Percentiles rank a stretch among this genome's conserved stretches.
phyloP scores from a whole-genome alignment of 1,140 invertebrate species.

The Bombus turneri region DNA sequence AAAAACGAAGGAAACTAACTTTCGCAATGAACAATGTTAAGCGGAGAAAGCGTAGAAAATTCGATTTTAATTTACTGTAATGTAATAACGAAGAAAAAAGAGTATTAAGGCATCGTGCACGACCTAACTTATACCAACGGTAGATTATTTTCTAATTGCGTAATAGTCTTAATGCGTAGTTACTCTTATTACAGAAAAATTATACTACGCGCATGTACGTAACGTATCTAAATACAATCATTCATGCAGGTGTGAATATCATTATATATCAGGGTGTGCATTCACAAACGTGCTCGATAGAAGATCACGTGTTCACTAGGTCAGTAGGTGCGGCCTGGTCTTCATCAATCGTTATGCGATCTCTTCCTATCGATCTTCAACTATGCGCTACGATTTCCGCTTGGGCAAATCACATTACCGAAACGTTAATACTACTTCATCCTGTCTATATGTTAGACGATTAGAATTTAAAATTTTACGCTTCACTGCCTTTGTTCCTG shows the following conservation, averaged over 20 bases:
- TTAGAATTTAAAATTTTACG: too few relatives aligned
- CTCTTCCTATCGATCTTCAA: constrained; percentile 32
- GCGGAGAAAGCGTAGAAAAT: not conserved
- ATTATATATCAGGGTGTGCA: not conserved
- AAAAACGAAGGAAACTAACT: not conserved
- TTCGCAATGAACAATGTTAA: not conserved
- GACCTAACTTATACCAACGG: not conserved
- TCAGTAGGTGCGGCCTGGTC: constrained; percentile 49
- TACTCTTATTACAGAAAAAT: constrained; percentile 17
- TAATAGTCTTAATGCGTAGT: constrained; percentile 11
- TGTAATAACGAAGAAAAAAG: not conserved
- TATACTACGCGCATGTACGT: not conserved
- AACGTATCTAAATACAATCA: not conserved
- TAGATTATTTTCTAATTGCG: constrained; percentile 37
- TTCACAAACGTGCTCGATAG: not conserved
- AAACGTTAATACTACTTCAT: not conserved
- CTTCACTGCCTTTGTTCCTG: too few relatives aligned
- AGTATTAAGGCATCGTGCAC: not conserved
- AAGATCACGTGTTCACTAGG: constrained; percentile 33
- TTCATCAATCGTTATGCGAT: constrained; percentile 26
- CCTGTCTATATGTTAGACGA: not conserved
- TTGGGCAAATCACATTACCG: not conserved
- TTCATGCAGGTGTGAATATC: not conserved
- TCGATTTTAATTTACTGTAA: not conserved
- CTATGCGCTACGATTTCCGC: constrained; percentile 10